Evolutionary conservation across 2,888 invertebrate species (phyloP).

Genomic region (Phaedon cochleariae): DNA sequence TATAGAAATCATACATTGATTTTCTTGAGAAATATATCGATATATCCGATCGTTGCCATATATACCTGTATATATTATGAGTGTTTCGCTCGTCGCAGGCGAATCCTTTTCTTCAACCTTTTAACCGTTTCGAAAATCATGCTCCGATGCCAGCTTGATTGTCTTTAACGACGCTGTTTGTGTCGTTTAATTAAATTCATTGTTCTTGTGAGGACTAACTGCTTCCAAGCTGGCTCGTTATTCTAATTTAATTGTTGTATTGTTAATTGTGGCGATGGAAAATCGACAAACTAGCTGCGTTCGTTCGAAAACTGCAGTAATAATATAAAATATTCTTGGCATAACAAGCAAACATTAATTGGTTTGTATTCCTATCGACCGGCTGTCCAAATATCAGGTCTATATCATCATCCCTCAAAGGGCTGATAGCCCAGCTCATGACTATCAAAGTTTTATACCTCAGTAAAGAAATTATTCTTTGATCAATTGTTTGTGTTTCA

Average conservation of each 20-base stretch:
- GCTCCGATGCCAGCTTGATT: constrained; percentile 41
- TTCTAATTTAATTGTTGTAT: constrained; percentile 50
- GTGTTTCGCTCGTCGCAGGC: too few relatives aligned
- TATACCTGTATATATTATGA: too few relatives aligned
- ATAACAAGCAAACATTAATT: background rate
- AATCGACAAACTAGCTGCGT: constrained; percentile 9
- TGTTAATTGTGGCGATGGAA: constrained; percentile 37
- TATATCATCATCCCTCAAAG: too few relatives aligned
- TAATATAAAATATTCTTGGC: background rate
- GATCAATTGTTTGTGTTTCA: too few relatives aligned
- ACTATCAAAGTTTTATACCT: too few relatives aligned
- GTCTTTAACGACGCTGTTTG: constrained; percentile 52
- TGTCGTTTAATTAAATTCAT: constrained; percentile 52
- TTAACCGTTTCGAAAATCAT: constrained; percentile 2
- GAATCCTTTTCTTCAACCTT: too few relatives aligned
- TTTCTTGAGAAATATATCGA: too few relatives aligned
- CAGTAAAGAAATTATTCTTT: too few relatives aligned
- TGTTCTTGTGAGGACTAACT: constrained; percentile 47
- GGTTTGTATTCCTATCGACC: background rate
- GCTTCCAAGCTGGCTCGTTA: constrained; percentile 46
- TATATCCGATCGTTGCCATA: too few relatives aligned
- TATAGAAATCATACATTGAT: too few relatives aligned
- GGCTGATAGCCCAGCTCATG: too few relatives aligned
- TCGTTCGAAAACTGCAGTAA: background rate
- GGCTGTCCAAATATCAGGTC: too few relatives aligned